Base-by-base conservation (phyloP, 1,140 invertebrate species). In the Drosophila bocki region DNA sequence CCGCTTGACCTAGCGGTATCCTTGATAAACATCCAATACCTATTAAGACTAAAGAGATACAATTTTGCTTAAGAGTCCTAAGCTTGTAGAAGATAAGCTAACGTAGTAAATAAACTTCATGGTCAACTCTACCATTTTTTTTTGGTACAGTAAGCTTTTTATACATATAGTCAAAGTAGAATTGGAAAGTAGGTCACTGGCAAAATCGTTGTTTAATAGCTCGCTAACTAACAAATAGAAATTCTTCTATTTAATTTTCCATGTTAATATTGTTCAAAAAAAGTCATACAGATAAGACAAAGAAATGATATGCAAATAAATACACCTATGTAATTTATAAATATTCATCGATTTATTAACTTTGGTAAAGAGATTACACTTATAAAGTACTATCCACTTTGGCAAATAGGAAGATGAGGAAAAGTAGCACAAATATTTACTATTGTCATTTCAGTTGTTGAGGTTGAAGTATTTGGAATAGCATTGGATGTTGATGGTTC, bases 181-280 rank as follows among this genome's bases (percentile, higher is more conserved):
- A 32, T 41, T 29, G 12, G 35, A 41, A 39, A 57, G 26, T 22
- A 15, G 48, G 35, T 37, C 11, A 42, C 6, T 39, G 15, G 19
- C 35, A 26, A 42, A 41, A 57, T 26, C 47, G 13, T 19, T 17
- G 3, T 1, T 54, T 62, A 39, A 39, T 39, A 9, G 17, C 12
- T 19, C 2, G 61, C 53, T 58, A 58, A 63, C 42, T 59, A 37
- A 62, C 5, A 42, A 17, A 2, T 13, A 39, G 26, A 29, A 29
- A 29, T 29, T 29, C 6, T 29, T 29, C 5, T 29, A 29, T 17
- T 32, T 1, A 8, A 50, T 29, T n/a, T 32, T 26, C 6, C 15
- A 9, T 47, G 12, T 8, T 13, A 15, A 22, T 26, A 3, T 1
- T 15, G 1, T 26, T 12, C 19, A 4, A 11, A 9, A 11, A 33